Percentiles rank a stretch among this genome's conserved stretches.
Conservation (phyloP, 2,797 vertebrate species). For the Triplophysa bombifrons region DNA sequence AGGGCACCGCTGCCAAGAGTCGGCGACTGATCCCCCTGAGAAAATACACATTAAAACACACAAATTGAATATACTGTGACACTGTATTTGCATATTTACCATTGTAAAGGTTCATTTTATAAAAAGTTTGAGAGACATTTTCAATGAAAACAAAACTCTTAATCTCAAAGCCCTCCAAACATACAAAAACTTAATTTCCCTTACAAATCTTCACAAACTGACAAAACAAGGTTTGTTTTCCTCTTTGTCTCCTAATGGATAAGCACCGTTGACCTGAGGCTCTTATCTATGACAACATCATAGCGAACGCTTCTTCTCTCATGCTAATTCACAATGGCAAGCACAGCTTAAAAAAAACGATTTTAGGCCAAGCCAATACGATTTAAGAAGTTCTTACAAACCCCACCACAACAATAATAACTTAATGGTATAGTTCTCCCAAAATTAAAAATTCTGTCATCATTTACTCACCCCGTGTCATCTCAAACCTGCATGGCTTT, state of each 20-base stretch:
- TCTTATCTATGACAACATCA: conserved; percentile 74
- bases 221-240: conserved; percentile 69
- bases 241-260: conserved; percentile 71
- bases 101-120: background rate
- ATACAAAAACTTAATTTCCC: conserved; percentile 24
- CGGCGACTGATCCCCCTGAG: conserved; percentile 65
- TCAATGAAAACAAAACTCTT: conserved; percentile 20
- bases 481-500: too few relatives aligned
- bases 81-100: background rate
- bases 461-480: too few relatives aligned
- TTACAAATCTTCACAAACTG: conserved; percentile 67
- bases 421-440: conserved; percentile 23
- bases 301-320: conserved; percentile 58
- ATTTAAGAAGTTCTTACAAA: conserved; percentile 57
- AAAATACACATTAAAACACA: conserved; percentile 55
- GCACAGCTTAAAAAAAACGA: conserved; percentile 67
- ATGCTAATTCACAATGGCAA: conserved; percentile 69
- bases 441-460: too few relatives aligned
- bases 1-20: conserved; percentile 59
- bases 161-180: conserved; percentile 21
- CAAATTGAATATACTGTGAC: background rate
- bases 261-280: conserved; percentile 69
- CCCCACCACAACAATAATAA: conserved; percentile 56
- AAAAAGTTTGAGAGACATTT: background rate
- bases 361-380: conserved; percentile 64